Evolutionary conservation across 2,888 invertebrate genomes (phyloP).

Genomic region (Anticlea derivata): DNA sequence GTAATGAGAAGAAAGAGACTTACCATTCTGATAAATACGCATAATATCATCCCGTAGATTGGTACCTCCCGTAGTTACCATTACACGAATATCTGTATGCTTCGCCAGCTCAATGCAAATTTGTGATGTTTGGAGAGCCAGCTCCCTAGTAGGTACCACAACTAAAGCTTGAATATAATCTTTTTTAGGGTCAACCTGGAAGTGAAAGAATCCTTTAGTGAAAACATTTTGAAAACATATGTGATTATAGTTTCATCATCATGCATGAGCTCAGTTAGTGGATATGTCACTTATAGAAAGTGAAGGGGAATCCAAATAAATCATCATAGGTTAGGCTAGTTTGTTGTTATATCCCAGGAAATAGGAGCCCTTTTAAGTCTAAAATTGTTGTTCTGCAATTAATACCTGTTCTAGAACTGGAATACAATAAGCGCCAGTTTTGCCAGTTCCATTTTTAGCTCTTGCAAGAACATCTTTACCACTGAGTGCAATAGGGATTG

Average conservation of each 20-base stretch:
- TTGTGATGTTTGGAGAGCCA: conserved; percentile 99
- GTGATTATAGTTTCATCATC: not conserved
- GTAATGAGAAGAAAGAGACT: conserved; percentile 18
- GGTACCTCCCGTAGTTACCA: conserved; percentile 99
- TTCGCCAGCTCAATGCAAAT: conserved; percentile 99
- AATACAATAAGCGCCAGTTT: conserved; percentile 99
- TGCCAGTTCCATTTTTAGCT: conserved; percentile 99
- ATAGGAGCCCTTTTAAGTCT: not conserved
- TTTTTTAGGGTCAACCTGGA: conserved; percentile 90
- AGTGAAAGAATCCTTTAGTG: conserved; percentile 22
- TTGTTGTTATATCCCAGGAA: not conserved
- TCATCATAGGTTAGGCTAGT: conserved; percentile 59
- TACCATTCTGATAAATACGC: conserved; percentile 99
- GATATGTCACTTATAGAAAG: conserved; percentile 75
- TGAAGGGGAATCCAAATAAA: conserved; percentile 81
- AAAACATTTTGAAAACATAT: not conserved
- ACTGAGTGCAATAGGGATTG: conserved; percentile 98
- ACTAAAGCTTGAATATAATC: conserved; percentile 98
- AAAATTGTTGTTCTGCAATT: not conserved
- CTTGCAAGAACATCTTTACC: conserved; percentile 99
- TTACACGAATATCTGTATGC: conserved; percentile 98
- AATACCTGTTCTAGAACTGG: conserved; percentile 95
- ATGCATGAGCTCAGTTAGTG: conserved; percentile 25
- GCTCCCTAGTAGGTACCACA: conserved; percentile 98
- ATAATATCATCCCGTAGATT: conserved; percentile 99